Evolutionary conservation across 2,797 vertebrate genomes (phyloP), one percentile per base, ranked within the genome.

Genomic region (Acanthiza pusilla): DNA sequence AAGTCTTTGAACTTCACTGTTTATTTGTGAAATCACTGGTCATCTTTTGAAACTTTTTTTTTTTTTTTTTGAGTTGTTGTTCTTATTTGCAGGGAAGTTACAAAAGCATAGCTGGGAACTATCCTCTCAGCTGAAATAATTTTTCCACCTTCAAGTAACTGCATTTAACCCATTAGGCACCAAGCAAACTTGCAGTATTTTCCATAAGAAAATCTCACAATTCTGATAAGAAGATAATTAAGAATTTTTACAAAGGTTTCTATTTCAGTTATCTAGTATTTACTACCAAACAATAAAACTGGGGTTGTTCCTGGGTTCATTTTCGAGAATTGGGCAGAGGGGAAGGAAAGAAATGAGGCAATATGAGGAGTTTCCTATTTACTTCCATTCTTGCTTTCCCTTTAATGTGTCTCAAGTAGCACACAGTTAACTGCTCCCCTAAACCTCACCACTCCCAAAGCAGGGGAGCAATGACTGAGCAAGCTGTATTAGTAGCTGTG

Each of bases 1-100:
- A 79, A 79, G 48, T 60, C 79, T 93, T 91, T 83, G 90, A 91
- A 88, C 32, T 73, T 71, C 67, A 88, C 36, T 63, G 72, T 45
- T 87, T 85, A 26, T 77, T 94, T 92, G 43, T 91, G 78, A 92
- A 87, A 82, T 79, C n/a, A 48, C 40, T 92, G 30, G 25, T 22
- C 14, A 19, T 5, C 19, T 86, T 75, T 75, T 48, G 54, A 72
- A 73, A 42, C 62, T 55, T 50, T 36, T 36, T 36, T 36, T 25
- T 47, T 65, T 55, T 67, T 50, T 71, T 68, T 36, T n/a, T 32
- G 12, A 73, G 65, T 36, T 5, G n/a, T n/a, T n/a, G 23, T 53
- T 93, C 45, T 72, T 80, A 48, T 71, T 80, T 86, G 17, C 68
- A 81, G 18, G 34, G 9, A 86, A 80, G 54, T 86, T 86, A 38